phyloP scores from a whole-genome alignment of 2,888 invertebrate genomes.

The Lasioglossum leucozonium region DNA sequence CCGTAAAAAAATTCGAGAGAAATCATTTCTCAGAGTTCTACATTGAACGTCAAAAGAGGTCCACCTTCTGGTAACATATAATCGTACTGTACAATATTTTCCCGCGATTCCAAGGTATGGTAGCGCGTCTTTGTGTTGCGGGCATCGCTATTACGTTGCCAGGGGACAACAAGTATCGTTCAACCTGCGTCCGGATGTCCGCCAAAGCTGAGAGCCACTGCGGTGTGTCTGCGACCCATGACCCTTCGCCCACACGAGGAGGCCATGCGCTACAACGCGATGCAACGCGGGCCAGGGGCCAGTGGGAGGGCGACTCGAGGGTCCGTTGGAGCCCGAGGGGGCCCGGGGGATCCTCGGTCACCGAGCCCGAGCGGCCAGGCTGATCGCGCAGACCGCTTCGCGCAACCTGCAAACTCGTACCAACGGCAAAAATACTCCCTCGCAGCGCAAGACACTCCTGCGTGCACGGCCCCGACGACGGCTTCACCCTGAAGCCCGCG shows the following conservation, averaged over 20 bases:
- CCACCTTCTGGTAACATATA: no score
- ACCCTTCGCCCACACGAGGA: slow-evolving; percentile 83
- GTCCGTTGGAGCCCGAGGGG: slow-evolving; percentile 71
- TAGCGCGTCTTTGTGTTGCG: background rate
- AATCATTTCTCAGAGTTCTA: background rate
- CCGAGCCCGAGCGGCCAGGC: slow-evolving; percentile 75
- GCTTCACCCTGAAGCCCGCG: slow-evolving; percentile 64
- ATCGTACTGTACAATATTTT: background rate
- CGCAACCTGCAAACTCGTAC: slow-evolving; percentile 81
- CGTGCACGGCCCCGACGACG: slow-evolving; percentile 51
- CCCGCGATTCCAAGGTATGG: background rate
- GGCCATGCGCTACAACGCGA: slow-evolving; percentile 79
- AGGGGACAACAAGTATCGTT: background rate
- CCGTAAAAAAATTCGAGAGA: background rate
- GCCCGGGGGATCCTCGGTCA: slow-evolving; percentile 76
- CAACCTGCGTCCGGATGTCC: slow-evolving; percentile 37
- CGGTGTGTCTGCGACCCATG: slow-evolving; percentile 82
- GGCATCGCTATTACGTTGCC: background rate
- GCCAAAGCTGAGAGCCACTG: slow-evolving; percentile 78
- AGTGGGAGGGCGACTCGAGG: slow-evolving; percentile 75
- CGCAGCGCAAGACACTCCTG: slow-evolving; percentile 71
- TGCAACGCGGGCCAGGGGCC: slow-evolving; percentile 75
- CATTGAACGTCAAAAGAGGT: background rate
- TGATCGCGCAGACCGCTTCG: slow-evolving; percentile 76
- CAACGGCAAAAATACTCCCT: slow-evolving; percentile 78